These are phyloP conservation scores for Calypte anna DNA, from an alignment of 2,113 vertebrate genomes.

Conservation along the genomic window DNA sequence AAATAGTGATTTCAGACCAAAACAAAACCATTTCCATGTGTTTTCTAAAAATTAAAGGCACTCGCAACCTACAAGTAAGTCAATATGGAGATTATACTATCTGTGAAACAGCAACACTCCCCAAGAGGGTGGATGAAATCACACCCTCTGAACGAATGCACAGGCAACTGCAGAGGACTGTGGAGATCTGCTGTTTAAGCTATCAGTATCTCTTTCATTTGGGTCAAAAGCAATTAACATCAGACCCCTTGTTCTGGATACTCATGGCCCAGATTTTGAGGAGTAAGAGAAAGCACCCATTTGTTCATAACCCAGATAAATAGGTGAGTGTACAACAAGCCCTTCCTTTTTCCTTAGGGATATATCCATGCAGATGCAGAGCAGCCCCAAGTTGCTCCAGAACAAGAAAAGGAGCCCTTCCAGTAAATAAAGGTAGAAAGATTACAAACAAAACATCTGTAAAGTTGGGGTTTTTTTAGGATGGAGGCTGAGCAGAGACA, in stretches of 20 bases:
- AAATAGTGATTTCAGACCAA: not conserved
- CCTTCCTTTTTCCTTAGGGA: not conserved
- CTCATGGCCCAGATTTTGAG: not conserved
- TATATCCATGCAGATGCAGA: not conserved
- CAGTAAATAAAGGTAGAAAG: not conserved
- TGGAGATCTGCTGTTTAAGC: not conserved
- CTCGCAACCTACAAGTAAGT: not conserved
- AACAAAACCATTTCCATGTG: not conserved
- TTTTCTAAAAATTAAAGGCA: not conserved
- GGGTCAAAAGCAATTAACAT: not conserved
- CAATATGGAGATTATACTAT: not conserved
- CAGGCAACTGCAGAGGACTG: not conserved
- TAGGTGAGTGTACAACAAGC: not conserved
- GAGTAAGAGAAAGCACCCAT: not conserved
- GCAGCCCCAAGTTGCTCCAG: not conserved
- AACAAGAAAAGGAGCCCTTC: not conserved
- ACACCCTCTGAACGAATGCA: rapidly evolving
- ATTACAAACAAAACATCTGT: not conserved
- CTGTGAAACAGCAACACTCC: not conserved
- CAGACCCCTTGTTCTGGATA: not conserved
- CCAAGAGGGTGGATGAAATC: not conserved
- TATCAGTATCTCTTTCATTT: not conserved
- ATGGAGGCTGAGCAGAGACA: not conserved
- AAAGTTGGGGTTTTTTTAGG: not conserved
- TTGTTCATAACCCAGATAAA: not conserved